Evolutionary conservation across 2,888 invertebrate species (phyloP).

Genomic region (Cenopis cana): DNA sequence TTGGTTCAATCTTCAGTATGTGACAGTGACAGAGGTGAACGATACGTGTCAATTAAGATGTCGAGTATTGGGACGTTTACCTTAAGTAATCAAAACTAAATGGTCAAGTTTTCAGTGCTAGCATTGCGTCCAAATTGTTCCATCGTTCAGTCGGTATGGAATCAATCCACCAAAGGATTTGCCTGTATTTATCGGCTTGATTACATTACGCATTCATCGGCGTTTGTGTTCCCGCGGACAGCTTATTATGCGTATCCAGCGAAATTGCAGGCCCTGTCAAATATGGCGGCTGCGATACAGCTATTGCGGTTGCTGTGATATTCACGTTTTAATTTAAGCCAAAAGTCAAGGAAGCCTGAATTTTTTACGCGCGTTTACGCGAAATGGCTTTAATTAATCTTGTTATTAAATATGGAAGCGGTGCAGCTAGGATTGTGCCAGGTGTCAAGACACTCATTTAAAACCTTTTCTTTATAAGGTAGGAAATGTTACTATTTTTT

Average conservation of each 20-base stretch:
- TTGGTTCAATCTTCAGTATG: too few relatives aligned
- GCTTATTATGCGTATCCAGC: constrained; percentile 65
- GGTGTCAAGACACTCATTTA: too few relatives aligned
- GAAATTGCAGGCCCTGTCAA: constrained; percentile 45
- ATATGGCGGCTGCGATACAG: constrained; percentile 50
- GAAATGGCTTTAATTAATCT: constrained; percentile 62
- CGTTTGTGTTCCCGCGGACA: constrained; percentile 76
- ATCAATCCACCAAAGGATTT: constrained; percentile 36
- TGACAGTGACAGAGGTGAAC: too few relatives aligned
- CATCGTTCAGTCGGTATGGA: constrained; percentile 3
- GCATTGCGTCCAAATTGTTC: too few relatives aligned
- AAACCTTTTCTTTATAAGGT: too few relatives aligned
- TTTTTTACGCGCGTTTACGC: constrained; percentile 59
- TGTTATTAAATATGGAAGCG: constrained; percentile 60
- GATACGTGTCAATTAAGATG: too few relatives aligned
- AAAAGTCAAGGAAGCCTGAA: constrained; percentile 56
- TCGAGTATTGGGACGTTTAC: too few relatives aligned
- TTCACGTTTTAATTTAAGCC: constrained; percentile 64
- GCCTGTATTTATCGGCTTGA: constrained; percentile 61
- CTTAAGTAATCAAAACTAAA: too few relatives aligned
- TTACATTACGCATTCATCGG: constrained; percentile 81
- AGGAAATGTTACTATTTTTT: too few relatives aligned
- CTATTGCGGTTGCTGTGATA: constrained; percentile 57
- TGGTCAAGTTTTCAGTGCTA: too few relatives aligned
- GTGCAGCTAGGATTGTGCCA: constrained; percentile 20